Evolutionary conservation across 2,888 invertebrate genomes (phyloP).

Genomic region (Microctonus hyperodae): DNA sequence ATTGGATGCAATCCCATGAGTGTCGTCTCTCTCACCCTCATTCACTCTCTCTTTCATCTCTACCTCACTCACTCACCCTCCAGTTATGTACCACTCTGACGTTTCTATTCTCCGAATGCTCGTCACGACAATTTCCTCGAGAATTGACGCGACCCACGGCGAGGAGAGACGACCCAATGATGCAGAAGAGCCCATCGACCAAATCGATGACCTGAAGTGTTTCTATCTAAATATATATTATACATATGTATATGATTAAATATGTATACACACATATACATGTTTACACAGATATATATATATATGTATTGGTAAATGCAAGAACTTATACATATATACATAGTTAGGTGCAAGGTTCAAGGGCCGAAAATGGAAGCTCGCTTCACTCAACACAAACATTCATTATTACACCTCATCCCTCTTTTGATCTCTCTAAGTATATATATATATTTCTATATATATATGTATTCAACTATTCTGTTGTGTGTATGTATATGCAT

Average conservation of each 20-base stretch:
- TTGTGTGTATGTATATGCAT: neutral
- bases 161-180: neutral
- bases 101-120: conserved; percentile 19
- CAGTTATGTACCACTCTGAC: neutral
- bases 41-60: neutral
- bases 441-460: neutral
- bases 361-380: conserved; percentile 50
- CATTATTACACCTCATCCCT: conserved; percentile 48
- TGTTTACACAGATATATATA: neutral
- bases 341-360: conserved; percentile 19
- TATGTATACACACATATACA: neutral
- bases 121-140: conserved; percentile 22
- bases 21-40: neutral
- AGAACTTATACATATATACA: neutral
- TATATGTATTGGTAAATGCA: neutral
- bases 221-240: too few species aligned
- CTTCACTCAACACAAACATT: conserved; percentile 51
- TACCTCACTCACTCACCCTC: neutral
- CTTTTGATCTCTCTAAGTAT: conserved; percentile 27
- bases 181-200: conserved; percentile 29
- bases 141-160: neutral
- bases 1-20: conserved; percentile 13
- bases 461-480: too few species aligned
- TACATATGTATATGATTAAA: too few species aligned
- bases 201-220: neutral